phyloP scores from a whole-genome alignment of 2,113 vertebrate genomes.

The Lagopus leucura region DNA sequence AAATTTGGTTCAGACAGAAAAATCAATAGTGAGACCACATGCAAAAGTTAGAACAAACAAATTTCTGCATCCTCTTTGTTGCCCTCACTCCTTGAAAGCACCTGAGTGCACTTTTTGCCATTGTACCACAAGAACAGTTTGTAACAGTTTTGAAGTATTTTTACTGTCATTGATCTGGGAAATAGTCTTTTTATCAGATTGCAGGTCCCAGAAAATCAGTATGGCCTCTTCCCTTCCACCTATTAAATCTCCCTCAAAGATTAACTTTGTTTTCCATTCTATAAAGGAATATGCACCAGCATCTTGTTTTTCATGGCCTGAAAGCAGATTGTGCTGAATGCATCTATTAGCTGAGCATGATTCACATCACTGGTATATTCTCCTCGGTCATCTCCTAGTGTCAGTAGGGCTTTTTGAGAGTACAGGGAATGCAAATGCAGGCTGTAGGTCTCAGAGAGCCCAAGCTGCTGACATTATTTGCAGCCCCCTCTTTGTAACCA shows the following conservation, averaged over 20 bases:
- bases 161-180: neutral
- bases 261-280: neutral
- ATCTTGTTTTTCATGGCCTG: neutral
- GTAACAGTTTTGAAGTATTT: neutral
- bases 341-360: fast-evolving
- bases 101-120: neutral
- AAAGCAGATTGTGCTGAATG: neutral
- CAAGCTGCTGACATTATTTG: neutral
- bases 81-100: fast-evolving
- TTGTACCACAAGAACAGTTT: fast-evolving
- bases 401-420: neutral
- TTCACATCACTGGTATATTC: fast-evolving
- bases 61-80: neutral
- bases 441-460: neutral
- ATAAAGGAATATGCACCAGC: neutral
- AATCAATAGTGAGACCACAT: neutral
- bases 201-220: neutral
- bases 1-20: neutral
- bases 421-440: neutral
- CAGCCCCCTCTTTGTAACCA: neutral
- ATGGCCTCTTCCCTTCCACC: neutral
- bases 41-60: neutral
- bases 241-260: neutral
- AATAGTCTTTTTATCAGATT: neutral
- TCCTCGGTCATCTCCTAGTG: neutral